phyloP scores from a whole-genome alignment of 1,140 invertebrate species.

The Drosophila fuyamai region DNA sequence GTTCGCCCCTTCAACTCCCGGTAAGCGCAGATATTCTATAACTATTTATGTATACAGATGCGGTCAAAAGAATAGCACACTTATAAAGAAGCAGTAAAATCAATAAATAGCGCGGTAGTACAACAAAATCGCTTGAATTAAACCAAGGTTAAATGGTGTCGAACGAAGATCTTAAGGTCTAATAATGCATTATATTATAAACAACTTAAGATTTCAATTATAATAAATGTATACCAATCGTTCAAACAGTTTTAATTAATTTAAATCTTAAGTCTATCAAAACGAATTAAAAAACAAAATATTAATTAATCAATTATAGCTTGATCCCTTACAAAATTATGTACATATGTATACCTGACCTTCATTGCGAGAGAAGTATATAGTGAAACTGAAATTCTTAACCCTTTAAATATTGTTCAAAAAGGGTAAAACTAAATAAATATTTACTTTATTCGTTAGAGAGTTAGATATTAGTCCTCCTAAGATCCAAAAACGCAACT shows the following conservation, averaged over 20 bases:
- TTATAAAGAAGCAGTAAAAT: not conserved
- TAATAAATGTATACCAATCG: not conserved
- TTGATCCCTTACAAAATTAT: too few relatives aligned
- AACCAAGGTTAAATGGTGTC: not conserved
- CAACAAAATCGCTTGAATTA: too few relatives aligned
- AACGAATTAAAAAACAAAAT: too few relatives aligned
- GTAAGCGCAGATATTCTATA: constrained; percentile 79
- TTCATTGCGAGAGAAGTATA: too few relatives aligned
- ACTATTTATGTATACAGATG: constrained; percentile 6
- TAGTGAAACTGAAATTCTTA: too few relatives aligned
- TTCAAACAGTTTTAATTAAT: not conserved
- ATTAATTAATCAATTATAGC: too few relatives aligned
- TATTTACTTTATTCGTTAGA: constrained; percentile 3
- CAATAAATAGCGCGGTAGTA: not conserved
- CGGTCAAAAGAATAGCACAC: not conserved
- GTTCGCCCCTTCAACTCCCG: constrained; percentile 89
- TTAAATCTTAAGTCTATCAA: too few relatives aligned
- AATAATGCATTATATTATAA: too few relatives aligned
- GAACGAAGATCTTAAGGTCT: too few relatives aligned
- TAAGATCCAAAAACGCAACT: not conserved
- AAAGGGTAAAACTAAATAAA: not conserved
- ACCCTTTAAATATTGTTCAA: too few relatives aligned
- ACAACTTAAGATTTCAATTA: too few relatives aligned
- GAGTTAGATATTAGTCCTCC: not conserved
- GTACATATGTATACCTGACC: too few relatives aligned